Conservation (phyloP, 2,113 vertebrate genomes). For the Thalassarche chlororhynchos region DNA sequence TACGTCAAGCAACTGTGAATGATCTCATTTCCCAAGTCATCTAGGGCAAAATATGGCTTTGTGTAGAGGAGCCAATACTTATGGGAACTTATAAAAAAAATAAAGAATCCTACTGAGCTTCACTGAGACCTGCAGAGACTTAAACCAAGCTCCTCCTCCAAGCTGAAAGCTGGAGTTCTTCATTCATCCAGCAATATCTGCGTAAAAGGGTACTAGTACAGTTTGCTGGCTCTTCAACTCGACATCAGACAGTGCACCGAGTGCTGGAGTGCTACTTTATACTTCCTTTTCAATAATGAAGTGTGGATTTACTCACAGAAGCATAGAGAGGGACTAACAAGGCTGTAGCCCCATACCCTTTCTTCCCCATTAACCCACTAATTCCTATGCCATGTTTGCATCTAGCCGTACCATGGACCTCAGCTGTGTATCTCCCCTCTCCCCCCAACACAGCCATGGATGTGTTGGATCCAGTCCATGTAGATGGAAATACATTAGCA, state of each 20-base stretch:
- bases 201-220: not conserved
- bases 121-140: not conserved
- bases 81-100: not conserved
- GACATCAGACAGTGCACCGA: not conserved
- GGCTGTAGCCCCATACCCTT: not conserved
- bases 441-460: not conserved
- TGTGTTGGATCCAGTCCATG: not conserved
- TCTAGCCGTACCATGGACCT: not conserved
- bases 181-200: not conserved
- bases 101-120: not conserved
- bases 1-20: constrained; percentile 53
- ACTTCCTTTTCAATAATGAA: not conserved
- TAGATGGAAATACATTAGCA: not conserved
- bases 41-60: constrained; percentile 31
- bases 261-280: not conserved
- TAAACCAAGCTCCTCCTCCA: not conserved
- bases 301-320: not conserved
- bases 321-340: not conserved
- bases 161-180: not conserved
- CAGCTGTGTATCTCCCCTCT: not conserved
- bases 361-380: not conserved
- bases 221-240: not conserved
- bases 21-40: constrained; percentile 57
- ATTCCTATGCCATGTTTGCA: not conserved
- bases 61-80: not conserved